Conservation (phyloP, 2,113 vertebrate genomes). For the Polypterus bichir region DNA sequence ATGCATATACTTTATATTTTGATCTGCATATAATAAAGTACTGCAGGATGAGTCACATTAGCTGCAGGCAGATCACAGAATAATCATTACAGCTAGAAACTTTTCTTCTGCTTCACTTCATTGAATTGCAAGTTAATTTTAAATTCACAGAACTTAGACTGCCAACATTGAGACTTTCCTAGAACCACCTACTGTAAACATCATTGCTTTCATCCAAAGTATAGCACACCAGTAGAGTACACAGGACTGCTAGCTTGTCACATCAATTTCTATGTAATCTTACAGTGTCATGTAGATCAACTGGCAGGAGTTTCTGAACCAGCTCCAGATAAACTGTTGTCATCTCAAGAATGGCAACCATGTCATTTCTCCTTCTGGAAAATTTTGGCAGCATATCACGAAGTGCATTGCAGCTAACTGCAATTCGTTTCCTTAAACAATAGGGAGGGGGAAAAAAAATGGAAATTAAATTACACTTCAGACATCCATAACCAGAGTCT, state of each 20-base stretch:
- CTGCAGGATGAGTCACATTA: too few relatives aligned
- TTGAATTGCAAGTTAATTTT: too few relatives aligned
- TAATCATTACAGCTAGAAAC: too few relatives aligned
- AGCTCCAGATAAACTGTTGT: slow-evolving; percentile 30
- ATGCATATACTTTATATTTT: too few relatives aligned
- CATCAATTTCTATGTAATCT: slow-evolving; percentile 4
- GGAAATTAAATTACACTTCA: too few relatives aligned
- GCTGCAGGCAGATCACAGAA: too few relatives aligned
- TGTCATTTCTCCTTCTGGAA: slow-evolving; percentile 29
- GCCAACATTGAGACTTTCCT: too few relatives aligned
- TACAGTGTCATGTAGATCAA: slow-evolving; percentile 6
- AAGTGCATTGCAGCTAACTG: slow-evolving; percentile 30
- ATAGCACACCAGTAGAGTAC: too few relatives aligned
- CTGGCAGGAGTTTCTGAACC: background rate
- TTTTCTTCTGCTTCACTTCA: too few relatives aligned
- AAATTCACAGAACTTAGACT: background rate
- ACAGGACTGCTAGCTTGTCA: background rate
- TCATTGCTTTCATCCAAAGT: too few relatives aligned
- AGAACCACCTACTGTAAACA: too few relatives aligned
- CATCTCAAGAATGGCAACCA: slow-evolving; percentile 40
- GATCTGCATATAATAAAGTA: too few relatives aligned
- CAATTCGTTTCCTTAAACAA: slow-evolving; percentile 33
- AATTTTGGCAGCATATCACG: slow-evolving; percentile 33
- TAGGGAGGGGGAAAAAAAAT: background rate
- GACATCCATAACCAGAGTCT: background rate